These are phyloP conservation scores for Struthidea cinerea DNA, from an alignment of 2,113 vertebrate species.

Conservation along the genomic window DNA sequence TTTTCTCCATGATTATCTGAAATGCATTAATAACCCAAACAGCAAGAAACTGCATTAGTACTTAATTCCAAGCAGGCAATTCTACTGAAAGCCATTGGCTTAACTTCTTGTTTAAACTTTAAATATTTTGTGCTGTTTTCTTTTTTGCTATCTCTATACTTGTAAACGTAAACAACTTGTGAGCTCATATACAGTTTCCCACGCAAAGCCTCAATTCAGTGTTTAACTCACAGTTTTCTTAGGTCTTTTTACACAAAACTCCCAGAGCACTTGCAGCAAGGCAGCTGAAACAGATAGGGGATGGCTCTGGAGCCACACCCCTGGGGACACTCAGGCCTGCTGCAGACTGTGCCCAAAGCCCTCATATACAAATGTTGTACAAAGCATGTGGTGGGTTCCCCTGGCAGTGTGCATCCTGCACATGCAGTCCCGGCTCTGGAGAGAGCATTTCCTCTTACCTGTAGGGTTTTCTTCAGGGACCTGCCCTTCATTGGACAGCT, in stretches of 20 bases:
- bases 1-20: background rate
- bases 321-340: too few species aligned
- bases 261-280: background rate
- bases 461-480: background rate
- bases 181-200: background rate
- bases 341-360: background rate
- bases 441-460: background rate
- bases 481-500: background rate
- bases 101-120: background rate
- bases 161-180: background rate
- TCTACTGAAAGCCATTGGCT: background rate
- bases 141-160: background rate
- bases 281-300: background rate
- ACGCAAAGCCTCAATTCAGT: background rate
- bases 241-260: background rate
- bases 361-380: background rate
- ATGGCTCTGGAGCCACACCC: too few species aligned
- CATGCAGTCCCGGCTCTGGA: fast-evolving
- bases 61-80: background rate
- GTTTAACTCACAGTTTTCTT: background rate
- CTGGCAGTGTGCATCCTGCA: fast-evolving
- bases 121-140: background rate
- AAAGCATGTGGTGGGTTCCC: background rate
- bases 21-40: background rate
- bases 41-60: background rate